A percentile compares a stretch with the other conserved stretches of the same genome.
Evolutionary conservation across 2,113 vertebrate species (phyloP).

Genomic region (Todiramphus chloris): DNA sequence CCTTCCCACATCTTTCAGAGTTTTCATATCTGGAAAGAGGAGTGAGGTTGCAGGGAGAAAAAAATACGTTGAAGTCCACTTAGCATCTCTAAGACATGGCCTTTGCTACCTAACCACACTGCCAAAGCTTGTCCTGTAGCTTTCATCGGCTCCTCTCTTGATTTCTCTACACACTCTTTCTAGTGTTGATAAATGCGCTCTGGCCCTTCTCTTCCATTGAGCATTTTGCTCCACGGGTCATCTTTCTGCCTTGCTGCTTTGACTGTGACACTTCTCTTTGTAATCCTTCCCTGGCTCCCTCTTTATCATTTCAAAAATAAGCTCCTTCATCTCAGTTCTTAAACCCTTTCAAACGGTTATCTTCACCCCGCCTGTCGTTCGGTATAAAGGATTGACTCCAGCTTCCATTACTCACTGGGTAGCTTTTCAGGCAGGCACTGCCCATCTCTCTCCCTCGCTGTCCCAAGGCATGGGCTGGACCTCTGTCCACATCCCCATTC

Average conservation of each 20-base stretch:
- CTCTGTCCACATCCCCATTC: not conserved
- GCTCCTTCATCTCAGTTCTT: not conserved
- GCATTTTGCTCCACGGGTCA: not conserved
- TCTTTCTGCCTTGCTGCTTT: not conserved
- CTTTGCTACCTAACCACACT: not conserved
- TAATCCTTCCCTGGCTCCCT: not conserved
- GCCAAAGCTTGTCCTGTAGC: not conserved
- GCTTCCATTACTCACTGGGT: not conserved
- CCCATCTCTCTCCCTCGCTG: not conserved
- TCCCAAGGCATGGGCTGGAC: fast-evolving
- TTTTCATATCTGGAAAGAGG: not conserved
- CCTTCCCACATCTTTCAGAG: not conserved
- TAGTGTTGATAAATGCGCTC: not conserved
- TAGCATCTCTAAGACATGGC: not conserved
- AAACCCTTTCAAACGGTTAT: not conserved
- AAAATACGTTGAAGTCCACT: not conserved
- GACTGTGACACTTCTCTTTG: not conserved
- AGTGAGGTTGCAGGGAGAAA: not conserved
- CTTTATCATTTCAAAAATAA: not conserved
- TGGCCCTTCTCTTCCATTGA: fast-evolving
- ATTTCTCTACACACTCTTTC: not conserved
- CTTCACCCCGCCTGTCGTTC: fast-evolving
- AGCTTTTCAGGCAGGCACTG: not conserved
- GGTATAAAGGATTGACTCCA: not conserved
- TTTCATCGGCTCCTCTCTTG: not conserved